Conservation (phyloP, 2,888 invertebrate species). For the Tubulanus polymorphus region DNA sequence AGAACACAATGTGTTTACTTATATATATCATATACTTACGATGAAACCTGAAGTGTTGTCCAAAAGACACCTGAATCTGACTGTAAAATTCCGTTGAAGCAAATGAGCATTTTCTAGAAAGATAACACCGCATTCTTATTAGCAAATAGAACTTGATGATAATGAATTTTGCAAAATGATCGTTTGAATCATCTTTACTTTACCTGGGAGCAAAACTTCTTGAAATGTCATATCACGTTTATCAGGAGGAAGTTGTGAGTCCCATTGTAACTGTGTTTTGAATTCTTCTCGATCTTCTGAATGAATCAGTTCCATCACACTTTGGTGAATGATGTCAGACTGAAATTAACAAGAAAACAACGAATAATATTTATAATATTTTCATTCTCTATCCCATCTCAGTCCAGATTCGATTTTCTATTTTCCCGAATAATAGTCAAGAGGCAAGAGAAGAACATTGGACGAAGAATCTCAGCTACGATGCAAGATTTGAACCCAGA, state of each 20-base stretch:
- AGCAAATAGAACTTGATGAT: not conserved
- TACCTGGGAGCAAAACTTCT: slow-evolving; percentile 76
- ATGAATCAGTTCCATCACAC: slow-evolving; percentile 97
- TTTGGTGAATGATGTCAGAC: slow-evolving; percentile 99
- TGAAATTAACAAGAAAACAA: slow-evolving; percentile 57
- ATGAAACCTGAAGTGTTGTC: slow-evolving; percentile 99
- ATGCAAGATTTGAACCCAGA: too few species aligned
- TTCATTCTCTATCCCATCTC: too few species aligned
- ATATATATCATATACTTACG: slow-evolving; percentile 61
- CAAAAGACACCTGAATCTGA: slow-evolving; percentile 95
- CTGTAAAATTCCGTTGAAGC: slow-evolving; percentile 94
- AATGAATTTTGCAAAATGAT: too few species aligned
- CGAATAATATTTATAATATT: too few species aligned
- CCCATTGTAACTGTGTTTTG: slow-evolving; percentile 73
- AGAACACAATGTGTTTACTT: not conserved
- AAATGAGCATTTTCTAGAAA: slow-evolving; percentile 74
- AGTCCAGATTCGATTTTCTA: too few species aligned
- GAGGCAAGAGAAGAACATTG: too few species aligned
- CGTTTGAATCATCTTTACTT: slow-evolving; percentile 6
- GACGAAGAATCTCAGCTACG: too few species aligned
- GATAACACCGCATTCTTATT: not conserved
- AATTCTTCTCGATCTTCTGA: slow-evolving; percentile 98
- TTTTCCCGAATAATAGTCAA: too few species aligned
- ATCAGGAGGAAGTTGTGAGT: slow-evolving; percentile 45
- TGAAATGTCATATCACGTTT: slow-evolving; percentile 65